phyloP scores from a whole-genome alignment of 2,797 vertebrate genomes.

The Spinus olivaceus region DNA sequence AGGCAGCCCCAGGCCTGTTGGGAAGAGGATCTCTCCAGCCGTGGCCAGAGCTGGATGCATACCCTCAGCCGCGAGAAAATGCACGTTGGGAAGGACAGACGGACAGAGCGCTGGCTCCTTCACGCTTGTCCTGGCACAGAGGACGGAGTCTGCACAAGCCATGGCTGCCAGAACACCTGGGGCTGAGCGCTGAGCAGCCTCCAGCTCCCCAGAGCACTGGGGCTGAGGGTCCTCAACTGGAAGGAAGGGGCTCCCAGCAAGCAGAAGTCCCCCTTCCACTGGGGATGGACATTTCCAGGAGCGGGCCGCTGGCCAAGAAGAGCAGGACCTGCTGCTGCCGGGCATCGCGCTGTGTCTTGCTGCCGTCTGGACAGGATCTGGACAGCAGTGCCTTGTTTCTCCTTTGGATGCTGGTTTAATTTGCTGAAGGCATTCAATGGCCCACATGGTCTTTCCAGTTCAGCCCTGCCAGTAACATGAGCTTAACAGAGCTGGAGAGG shows the following conservation, averaged over 20 bases:
- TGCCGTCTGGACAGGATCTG: background rate
- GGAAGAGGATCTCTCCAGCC: background rate
- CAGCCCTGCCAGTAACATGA: background rate
- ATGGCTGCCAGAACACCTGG: background rate
- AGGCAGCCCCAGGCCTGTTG: background rate
- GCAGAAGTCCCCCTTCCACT: background rate
- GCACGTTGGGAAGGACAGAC: background rate
- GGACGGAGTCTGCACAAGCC: background rate
- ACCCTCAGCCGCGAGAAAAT: background rate
- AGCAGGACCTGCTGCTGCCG: fast-evolving
- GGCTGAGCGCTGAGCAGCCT: background rate
- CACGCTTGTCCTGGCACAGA: background rate
- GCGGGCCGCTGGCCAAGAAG: fast-evolving
- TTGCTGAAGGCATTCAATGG: background rate
- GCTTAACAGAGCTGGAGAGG: conserved; percentile 30
- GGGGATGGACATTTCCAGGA: background rate
- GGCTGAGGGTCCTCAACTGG: background rate
- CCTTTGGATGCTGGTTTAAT: background rate
- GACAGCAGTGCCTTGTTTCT: background rate
- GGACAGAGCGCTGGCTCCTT: background rate
- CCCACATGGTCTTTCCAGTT: background rate
- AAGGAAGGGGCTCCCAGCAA: background rate
- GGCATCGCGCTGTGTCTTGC: fast-evolving
- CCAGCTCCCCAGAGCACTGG: fast-evolving
- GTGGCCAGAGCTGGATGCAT: background rate